Base-by-base conservation (phyloP, 2,113 vertebrate genomes). In the Leucopsar rothschildi region DNA sequence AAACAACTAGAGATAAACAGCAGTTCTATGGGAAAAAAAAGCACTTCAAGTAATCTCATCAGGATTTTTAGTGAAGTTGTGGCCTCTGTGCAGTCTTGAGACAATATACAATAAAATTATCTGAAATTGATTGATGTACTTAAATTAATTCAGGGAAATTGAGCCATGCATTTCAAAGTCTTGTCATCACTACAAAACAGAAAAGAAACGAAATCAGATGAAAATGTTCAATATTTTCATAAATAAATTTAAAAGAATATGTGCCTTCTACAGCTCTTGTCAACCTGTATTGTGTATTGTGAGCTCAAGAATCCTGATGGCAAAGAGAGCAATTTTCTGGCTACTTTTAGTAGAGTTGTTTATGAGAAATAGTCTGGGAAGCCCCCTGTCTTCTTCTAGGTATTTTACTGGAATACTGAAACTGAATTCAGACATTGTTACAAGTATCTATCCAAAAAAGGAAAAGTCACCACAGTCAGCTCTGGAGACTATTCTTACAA, bases 1-100 rank as follows among this genome's bases (percentile, higher is more conserved):
- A 97, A 97, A 97, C 87, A 95, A 95, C 89, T 42, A 88, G 93
- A 95, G 92, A 97, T 95, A 96, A 97, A 97, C 89, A 97, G 75
- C 72, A 94, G 64, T 56, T 91, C 72, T 79, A 49, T 94, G 93
- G 88, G 83, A 85, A 95, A 92, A 86, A 88, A 78, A 90, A 75
- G 59, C 50, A 73, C 80, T 92, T 94, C 19, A 94, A 95, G 72
- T 92, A 93, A 83, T 94, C 70, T 71, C 65, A 92, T 70, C 86
- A 81, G 66, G 78, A 53, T 52, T 91, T 93, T 84, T 47, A 63
- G 53, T 47, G 22, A 82, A 61, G 71, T 52, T 91, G 70, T 87
- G 79, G 70, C 73, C 82, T 85, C 76, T 79, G 75, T 81, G 85
- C 56, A 94, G 65, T 59, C 82, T 93, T 88, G 29, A 75, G 29